Evolutionary conservation across 2,888 invertebrate genomes (phyloP), one percentile per base, ranked within the genome.

Genomic region (Clanis bilineata): DNA sequence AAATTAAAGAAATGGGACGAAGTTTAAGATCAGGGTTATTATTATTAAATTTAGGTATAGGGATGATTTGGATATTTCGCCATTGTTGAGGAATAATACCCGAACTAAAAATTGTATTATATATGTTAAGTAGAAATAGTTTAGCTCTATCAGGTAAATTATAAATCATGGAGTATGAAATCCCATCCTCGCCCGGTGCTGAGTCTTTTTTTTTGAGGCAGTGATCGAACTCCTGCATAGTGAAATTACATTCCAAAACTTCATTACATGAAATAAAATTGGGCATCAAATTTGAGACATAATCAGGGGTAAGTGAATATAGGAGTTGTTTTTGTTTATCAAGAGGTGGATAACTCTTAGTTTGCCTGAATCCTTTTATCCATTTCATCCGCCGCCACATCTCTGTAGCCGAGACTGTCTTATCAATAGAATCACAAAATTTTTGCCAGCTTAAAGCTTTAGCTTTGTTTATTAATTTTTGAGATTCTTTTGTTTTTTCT

Each of bases 401-500:
- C 10, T 44, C 22, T 10, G 21, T 1, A 38, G 51, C 41, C 28
- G 41, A 56, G 43, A 23, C 9, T 45, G 12, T 57, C 15, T 62
- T 57, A 44, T 67, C 45, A 10, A 69, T 39, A 7, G 39, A 51
- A 12, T 39, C 6, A 45, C 67, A 67, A 45, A 67, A 68, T 0
- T 44, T 55, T 0, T 59, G 9, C 64, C 66, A 68, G 18, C 32
- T 51, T 9, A 56, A 10, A 28, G 56, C 51, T 45, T 58, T 66
- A 21, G 66, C 69, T 6, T 55, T 21, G 0, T 51, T 15, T 5
- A 72, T 68, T 43, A 58, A 5, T n/a, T 25, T 56, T 22, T 64
- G 58, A 0, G 68, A 15, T 18, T 54, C 23, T 7, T 23, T 23
- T 0, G 59, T 64, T 59, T 59, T 67, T 0, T 57, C 15, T 55